Conservation (phyloP, 35 echinoderm and acorn worm genomes). For the Chiridota heheva region DNA sequence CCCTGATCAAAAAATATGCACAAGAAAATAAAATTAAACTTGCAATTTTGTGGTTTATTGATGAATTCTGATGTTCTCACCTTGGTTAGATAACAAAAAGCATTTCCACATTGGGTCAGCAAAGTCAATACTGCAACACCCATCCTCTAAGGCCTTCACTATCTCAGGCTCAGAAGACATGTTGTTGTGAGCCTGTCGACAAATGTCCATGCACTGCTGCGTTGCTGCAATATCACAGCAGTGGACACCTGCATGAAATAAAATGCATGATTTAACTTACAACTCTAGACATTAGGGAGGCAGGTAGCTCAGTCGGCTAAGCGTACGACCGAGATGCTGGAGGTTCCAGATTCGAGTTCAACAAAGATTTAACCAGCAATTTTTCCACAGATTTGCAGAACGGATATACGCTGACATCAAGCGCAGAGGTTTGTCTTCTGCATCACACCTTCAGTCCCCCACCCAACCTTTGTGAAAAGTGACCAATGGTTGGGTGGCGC, state of each 20-base stretch:
- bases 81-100: conserved; percentile 71
- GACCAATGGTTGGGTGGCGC: too few species aligned
- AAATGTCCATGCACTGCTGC: conserved; percentile 48
- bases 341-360: background rate
- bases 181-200: conserved; percentile 54
- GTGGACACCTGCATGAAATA: conserved; percentile 63
- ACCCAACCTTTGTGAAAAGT: too few species aligned
- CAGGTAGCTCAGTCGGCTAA: background rate
- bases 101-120: conserved; percentile 84
- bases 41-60: background rate
- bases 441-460: background rate
- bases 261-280: background rate
- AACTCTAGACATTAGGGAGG: background rate
- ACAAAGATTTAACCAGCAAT: background rate
- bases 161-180: conserved; percentile 67
- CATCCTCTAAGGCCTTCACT: conserved; percentile 51
- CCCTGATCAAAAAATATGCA: background rate
- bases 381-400: background rate
- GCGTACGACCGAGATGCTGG: too few species aligned
- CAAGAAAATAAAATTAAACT: too few species aligned
- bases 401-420: background rate
- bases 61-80: background rate
- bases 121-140: conserved; percentile 51
- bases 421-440: too few species aligned
- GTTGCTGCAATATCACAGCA: conserved; percentile 84